Evolutionary conservation across 2,113 vertebrate genomes (phyloP).

Genomic region (Elephas maximus): DNA sequence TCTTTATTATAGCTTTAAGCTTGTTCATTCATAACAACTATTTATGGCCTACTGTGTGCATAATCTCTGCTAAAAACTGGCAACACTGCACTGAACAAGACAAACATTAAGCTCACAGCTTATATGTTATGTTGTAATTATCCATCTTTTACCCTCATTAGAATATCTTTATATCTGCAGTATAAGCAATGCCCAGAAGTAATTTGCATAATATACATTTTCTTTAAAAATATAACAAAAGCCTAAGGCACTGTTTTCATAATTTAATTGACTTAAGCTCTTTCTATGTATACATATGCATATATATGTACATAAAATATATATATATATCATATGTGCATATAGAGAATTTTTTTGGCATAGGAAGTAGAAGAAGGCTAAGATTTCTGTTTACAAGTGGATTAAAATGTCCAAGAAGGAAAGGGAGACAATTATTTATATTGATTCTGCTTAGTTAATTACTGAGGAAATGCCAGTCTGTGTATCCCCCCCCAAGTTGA

Average conservation of each 20-base stretch:
- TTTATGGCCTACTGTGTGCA: neutral
- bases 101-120: neutral
- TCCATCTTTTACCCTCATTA: neutral
- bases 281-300: neutral
- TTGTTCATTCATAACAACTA: neutral
- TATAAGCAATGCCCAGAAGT: neutral
- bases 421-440: neutral
- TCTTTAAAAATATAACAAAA: neutral
- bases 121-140: neutral
- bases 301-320: neutral
- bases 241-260: neutral
- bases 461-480: neutral
- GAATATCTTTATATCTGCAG: neutral
- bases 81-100: neutral
- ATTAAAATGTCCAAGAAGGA: neutral
- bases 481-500: neutral
- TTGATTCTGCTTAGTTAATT: neutral
- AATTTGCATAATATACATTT: neutral
- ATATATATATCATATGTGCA: neutral
- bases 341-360: neutral
- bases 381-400: neutral
- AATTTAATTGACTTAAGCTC: neutral
- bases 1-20: neutral
- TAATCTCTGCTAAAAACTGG: neutral
- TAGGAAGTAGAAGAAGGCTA: constrained; percentile 3